A percentile compares a stretch with the other conserved stretches of the same genome.
Conservation (phyloP, 37 sponge, comb jelly and placozoan genomes). For the Oopsacas minuta region DNA sequence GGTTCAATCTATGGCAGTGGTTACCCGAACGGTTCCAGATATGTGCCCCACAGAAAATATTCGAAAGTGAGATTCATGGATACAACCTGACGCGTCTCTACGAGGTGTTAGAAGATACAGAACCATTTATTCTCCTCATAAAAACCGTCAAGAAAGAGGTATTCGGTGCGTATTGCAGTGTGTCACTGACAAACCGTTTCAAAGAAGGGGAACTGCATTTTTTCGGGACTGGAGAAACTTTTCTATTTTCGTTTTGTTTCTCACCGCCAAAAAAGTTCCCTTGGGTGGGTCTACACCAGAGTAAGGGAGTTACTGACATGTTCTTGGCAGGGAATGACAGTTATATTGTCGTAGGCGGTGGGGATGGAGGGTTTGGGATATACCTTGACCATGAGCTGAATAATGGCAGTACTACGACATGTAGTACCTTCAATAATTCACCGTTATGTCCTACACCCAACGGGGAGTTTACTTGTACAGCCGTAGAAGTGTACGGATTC, state of each 20-base stretch:
- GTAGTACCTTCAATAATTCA: conserved; percentile 2
- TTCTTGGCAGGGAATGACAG: not conserved
- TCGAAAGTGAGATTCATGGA: not conserved
- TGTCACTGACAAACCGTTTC: not conserved
- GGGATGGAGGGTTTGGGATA: not conserved
- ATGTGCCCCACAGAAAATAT: conserved; percentile 6
- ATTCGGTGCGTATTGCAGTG: conserved; percentile 8
- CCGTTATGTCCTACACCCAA: not conserved
- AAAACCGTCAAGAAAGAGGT: not conserved
- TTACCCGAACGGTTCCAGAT: conserved; percentile 14
- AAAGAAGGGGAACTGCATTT: conserved; percentile 7
- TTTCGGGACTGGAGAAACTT: not conserved
- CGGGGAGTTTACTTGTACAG: not conserved
- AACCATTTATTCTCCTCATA: conserved; percentile 12
- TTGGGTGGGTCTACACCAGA: not conserved
- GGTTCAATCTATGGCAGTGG: conserved; percentile 6
- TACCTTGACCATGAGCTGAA: not conserved
- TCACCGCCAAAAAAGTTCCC: not conserved
- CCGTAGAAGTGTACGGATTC: conserved; percentile 7
- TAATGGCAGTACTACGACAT: not conserved
- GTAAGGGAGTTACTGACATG: not conserved
- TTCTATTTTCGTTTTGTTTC: conserved; percentile 13
- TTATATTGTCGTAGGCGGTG: not conserved
- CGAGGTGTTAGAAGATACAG: not conserved
- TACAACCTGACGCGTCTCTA: not conserved